Percentiles rank a stretch among this genome's conserved stretches.
Conservation (phyloP, 2,888 invertebrate species). For the Synergus umbraculus region DNA sequence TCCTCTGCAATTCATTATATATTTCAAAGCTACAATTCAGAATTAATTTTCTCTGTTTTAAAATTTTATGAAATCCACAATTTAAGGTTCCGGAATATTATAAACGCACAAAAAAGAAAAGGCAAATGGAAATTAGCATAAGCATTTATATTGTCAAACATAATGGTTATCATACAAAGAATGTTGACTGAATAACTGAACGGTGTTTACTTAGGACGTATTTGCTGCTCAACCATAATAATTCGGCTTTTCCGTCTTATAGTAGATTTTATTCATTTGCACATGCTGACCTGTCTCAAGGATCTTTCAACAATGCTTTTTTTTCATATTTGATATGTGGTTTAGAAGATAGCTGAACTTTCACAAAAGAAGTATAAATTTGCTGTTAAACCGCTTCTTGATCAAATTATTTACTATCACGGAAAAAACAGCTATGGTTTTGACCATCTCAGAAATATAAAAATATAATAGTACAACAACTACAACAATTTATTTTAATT, state of each 20-base stretch:
- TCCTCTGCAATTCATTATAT: too few relatives aligned
- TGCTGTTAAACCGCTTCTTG: not conserved
- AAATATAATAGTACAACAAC: too few relatives aligned
- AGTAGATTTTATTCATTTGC: conserved; percentile 18
- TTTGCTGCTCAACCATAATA: not conserved
- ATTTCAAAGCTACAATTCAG: too few relatives aligned
- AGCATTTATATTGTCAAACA: not conserved
- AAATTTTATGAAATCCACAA: too few relatives aligned
- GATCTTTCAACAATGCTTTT: not conserved
- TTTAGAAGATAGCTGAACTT: not conserved
- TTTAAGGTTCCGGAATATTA: too few relatives aligned
- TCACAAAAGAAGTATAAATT: not conserved
- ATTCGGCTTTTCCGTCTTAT: not conserved
- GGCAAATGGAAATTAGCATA: conserved; percentile 4
- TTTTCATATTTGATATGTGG: not conserved
- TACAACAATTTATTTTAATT: too few relatives aligned
- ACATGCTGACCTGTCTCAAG: not conserved
- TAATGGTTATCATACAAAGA: conserved; percentile 7
- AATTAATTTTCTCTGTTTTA: too few relatives aligned
- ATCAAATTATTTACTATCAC: too few relatives aligned
- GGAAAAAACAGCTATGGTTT: too few relatives aligned
- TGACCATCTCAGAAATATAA: too few relatives aligned
- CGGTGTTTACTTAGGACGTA: conserved; percentile 15
- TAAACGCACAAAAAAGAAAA: not conserved
- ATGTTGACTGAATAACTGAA: conserved; percentile 7